Base-by-base conservation (phyloP, 1,140 invertebrate genomes). In the Dryas iulia region DNA sequence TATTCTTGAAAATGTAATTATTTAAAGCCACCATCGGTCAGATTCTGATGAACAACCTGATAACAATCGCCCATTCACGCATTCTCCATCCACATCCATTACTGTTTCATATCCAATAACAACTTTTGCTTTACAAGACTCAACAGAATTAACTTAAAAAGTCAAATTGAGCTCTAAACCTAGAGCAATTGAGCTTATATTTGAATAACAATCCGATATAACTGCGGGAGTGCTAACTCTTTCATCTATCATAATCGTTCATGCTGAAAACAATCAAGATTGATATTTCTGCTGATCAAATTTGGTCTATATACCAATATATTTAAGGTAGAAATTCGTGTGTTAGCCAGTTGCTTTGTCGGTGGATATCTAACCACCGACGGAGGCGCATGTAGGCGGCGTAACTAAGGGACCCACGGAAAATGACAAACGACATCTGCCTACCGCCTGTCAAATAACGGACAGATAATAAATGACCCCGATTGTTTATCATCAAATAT, bases 361-460 rank as follows among this genome's bases (percentile, higher is more conserved):
- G 82, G 86, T 84, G 85, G 79, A 87, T 87, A 88, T 85, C 87
- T 84, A 89, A 87, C 85, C 85, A 82, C 83, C 79, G 84, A 85
- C 83, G 83, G 82, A 84, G 86, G 86, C 85, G 81, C 77, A 73
- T 75, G 86, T 81, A 84, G 83, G 84, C 86, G 86, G 87, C 86
- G 89, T 90, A 91, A 91, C 86, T 86, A 89, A 91, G 89, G 87
- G 89, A 90, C 89, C 84, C 78, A 84, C 86, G 82, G 90, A 92
- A 92, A 92, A 92, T 92, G 90, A 92, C 92, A 92, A 92, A 92
- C 91, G 90, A 92, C 92, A 92, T 91, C 92, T 92, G 92, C 90
- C 92, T 91, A 90, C 90, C 87, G 90, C 90, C 92, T 92, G 92
- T 92, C 92, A 92, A 90, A 92, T 92, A 92, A 90, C 89, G 86